Base-by-base conservation (phyloP, 2,797 vertebrate genomes). In the Ctenochaetus hawaiiensis region DNA sequence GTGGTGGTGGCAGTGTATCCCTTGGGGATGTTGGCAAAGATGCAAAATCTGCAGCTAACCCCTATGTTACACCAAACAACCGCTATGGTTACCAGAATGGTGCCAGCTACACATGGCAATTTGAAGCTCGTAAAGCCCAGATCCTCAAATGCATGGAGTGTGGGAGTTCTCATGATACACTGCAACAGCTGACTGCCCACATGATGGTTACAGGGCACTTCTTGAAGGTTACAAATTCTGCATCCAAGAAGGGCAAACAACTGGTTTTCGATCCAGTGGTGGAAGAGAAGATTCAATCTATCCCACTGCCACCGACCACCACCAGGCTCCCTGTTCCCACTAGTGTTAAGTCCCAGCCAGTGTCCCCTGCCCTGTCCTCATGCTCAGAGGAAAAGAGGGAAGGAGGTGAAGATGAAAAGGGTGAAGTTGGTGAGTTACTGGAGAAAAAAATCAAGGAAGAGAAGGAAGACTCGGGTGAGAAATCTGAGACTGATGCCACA, bases 181-280 rank as follows among this genome's bases (percentile, higher is more conserved):
- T 99, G 90, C 98, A 99, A 91, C 98, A 99, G 92, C 96, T 99
- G 79, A 99, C 98, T 2, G 97, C 98, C 79, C 98, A 99, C 91
- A 99, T 99, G 98, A 99, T 99, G 98, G 98, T 99, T 77, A 99
- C 98, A 0, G 98, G 98, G 72, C 98, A 99, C 92, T 99, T 99
- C 93, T 83, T 99, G 77, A 99, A 99, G 91, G 98, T 99, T 83
- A 99, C 98, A 70, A 98, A 97, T 91, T 98, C 97, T 3, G 98
- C 98, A 72, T 99, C 98, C 72, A 99, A 99, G 93, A 99, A 99
- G 83, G 98, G 98, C 45, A 99, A 99, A 85, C 98, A 99, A 91
- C 92, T 99, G 44, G 97, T 99, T 64, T 95, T 99, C 89, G 98
- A 99, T 90, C 96, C 97, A 0, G 95, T 99, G 78, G 95, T 98